Base-by-base conservation (phyloP, 1,140 invertebrate species). In the Ctenoplectra terminalis region DNA sequence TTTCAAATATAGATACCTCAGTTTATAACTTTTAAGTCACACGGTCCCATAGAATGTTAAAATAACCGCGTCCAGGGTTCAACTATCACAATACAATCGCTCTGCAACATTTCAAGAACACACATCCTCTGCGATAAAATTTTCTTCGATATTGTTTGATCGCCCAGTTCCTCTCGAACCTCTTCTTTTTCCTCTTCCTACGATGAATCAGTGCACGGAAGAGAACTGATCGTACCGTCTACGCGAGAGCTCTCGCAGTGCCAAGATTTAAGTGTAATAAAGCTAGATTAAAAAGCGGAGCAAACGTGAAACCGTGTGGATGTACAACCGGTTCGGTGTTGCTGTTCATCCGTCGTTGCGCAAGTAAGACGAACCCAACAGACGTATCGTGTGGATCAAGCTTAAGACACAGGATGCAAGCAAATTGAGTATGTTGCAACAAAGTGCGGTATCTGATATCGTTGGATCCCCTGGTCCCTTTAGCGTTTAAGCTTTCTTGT, bases 401-500 rank as follows among this genome's bases (percentile, higher is more conserved):
- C 31, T 66, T 34, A 67, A 77, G 74, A 69, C 63, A 46, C 29
- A 58, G 52, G 50, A 77, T 58, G 26, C 56, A 29, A 43, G 70
- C 29, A 63, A 73, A 73, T 80, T 46, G 54, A 63, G 70, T 20
- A 54, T 11, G 58, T 52, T 43, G 50, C 72, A 67, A 31, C 71
- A 63, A 75, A 66, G 50, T 48, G 40, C n/a, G 60, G 70, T 52
- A 52, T 50, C 48, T 63, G 78, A 74, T 74, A 74, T 61, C 8
- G 70, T 9, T 31, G 50, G 60, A 75, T 54, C 54, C 46, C 6
- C 17, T 1, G 46, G 43, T 52, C 26, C 26, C 17, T 70, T 63
- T 48, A 73, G 48, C 70, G 56, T 34, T 80, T 79, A 73, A 72
- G 77, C 77, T 75, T 75, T 50, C 60, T 48, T 48, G 60, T 37